These are phyloP conservation scores for Setophaga coronata DNA, from an alignment of 2,113 vertebrate species.

Conservation along the genomic window DNA sequence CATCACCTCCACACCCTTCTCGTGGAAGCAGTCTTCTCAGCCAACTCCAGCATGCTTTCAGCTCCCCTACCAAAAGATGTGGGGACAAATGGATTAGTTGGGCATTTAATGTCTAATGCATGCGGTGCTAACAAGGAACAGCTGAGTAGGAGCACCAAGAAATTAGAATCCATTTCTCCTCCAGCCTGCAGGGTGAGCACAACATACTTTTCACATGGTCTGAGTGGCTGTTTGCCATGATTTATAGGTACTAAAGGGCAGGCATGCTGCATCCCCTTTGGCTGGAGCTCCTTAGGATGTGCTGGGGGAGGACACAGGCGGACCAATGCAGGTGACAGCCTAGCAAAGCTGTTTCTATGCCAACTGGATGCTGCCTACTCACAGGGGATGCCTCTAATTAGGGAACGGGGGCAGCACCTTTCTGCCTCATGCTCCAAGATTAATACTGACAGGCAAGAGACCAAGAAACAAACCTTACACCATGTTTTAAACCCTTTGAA, in stretches of 20 bases:
- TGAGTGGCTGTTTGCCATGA: neutral
- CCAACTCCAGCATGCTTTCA: neutral
- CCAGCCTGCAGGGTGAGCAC: neutral
- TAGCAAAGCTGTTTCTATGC: neutral
- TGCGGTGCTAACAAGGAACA: neutral
- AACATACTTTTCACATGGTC: neutral
- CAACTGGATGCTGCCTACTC: neutral
- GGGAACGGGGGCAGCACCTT: neutral
- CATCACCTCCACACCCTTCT: neutral
- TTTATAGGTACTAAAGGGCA: neutral
- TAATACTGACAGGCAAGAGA: neutral
- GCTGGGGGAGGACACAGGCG: accelerated
- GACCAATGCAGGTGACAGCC: neutral
- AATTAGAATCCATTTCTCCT: neutral
- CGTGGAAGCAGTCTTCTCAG: neutral
- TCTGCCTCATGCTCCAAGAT: neutral
- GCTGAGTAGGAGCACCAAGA: neutral
- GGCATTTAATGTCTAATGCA: neutral
- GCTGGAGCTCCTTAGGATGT: neutral
- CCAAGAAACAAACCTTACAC: neutral
- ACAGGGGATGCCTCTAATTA: neutral
- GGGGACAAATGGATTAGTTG: neutral
- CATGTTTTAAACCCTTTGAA: neutral
- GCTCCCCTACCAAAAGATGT: neutral
- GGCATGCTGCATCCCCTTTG: neutral